A percentile compares a stretch with the other conserved stretches of the same genome.
phyloP scores from a whole-genome alignment of 2,888 invertebrate species.

The Conistra vaccinii region DNA sequence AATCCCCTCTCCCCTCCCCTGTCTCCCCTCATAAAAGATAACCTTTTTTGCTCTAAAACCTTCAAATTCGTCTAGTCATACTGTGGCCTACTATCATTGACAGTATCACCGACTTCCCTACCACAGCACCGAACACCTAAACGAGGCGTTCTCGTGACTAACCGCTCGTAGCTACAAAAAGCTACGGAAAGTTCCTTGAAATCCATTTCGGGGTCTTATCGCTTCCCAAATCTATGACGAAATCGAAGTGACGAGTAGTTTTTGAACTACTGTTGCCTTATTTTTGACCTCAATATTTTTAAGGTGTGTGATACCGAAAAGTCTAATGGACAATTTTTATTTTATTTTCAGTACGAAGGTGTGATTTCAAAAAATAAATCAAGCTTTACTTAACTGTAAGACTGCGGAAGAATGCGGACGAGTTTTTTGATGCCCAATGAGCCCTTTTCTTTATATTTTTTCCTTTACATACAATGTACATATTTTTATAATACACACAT shows the following conservation, averaged over 20 bases:
- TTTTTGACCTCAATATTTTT: constrained; percentile 40
- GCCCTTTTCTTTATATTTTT: too few relatives aligned
- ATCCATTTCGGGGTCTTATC: constrained; percentile 70
- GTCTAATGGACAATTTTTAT: background rate
- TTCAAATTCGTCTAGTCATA: background rate
- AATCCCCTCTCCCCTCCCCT: too few relatives aligned
- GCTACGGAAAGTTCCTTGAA: constrained; percentile 69
- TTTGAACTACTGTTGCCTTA: constrained; percentile 35
- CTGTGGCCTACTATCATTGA: background rate
- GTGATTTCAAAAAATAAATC: background rate
- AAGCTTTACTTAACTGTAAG: too few relatives aligned
- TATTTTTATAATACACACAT: too few relatives aligned
- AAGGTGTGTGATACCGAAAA: background rate
- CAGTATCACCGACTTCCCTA: constrained; percentile 5
- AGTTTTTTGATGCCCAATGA: too few relatives aligned
- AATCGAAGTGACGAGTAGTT: constrained; percentile 60
- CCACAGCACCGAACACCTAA: constrained; percentile 60
- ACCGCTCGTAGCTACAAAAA: constrained; percentile 65
- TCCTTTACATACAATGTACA: too few relatives aligned
- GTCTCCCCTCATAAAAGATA: background rate
- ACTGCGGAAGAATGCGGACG: too few relatives aligned
- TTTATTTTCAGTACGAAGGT: background rate
- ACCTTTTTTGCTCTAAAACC: background rate
- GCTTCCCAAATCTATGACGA: constrained; percentile 54
- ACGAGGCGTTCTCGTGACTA: constrained; percentile 74